Base-by-base conservation (phyloP, 2,113 vertebrate species). In the Elephas maximus region DNA sequence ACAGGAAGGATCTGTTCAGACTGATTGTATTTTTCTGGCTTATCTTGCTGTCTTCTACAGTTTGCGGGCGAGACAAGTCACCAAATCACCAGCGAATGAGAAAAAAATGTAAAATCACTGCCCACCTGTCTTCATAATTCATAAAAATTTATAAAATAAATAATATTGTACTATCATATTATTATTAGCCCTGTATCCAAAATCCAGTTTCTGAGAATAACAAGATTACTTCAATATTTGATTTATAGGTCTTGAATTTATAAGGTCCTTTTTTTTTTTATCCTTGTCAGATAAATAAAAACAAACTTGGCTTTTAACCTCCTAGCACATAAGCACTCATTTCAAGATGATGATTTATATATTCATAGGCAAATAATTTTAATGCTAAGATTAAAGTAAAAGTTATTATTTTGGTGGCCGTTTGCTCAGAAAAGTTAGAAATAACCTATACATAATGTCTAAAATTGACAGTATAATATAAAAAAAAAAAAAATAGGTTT, bases 151-250 rank as follows among this genome's bases (percentile, higher is more conserved):
- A 6, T 8, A 80, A 79, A 33, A 12, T 9, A 76, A 3, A 20
- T 48, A 79, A 15, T 41, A 71, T 9, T 10, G 0, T 20, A 28
- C 21, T 6, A 1, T 51, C 5, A 0, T 48, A 48, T 48, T 24
- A 48, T 48, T 24, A 11, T 76, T 67, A 83, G 9, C 41, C 20
- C 4, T 69, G 69, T 14, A 23, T 62, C 14, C 20, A 44, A 79
- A 93, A 80, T 89, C 53, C 69, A 82, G 83, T 86, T 78, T 78
- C n/a, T 73, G 44, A 48, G 78, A 77, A 53, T 37, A 94, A 3
- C n/a, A 73, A 26, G 12, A 18, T 85, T 57, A 17, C 3, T 41
- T 41, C 1, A 57, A 67, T 78, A 11, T 91, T 79, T 82, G 8
- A 78, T 51, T 88, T 82, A 51, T 69, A 37, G 44, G 7, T 3